phyloP scores from a whole-genome alignment of 2,797 vertebrate genomes.

The Cottoperca gobio region DNA sequence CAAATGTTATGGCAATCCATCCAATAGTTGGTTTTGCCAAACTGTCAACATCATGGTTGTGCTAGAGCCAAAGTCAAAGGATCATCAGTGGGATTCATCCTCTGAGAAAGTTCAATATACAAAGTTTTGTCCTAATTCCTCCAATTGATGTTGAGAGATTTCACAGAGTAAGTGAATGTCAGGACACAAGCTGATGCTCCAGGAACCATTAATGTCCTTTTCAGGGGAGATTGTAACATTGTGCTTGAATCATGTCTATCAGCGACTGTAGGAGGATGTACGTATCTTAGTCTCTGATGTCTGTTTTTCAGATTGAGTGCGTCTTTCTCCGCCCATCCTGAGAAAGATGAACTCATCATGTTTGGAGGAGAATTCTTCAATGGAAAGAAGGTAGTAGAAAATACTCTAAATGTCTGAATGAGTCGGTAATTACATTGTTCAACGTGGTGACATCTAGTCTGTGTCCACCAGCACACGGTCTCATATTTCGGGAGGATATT shows the following conservation, averaged over 20 bases:
- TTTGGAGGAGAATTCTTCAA: constrained; percentile 99
- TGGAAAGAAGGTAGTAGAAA: constrained; percentile 85
- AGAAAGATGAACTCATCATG: constrained; percentile 95
- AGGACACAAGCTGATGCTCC: neutral
- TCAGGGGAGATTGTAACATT: neutral
- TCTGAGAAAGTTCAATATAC: neutral
- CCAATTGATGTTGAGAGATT: too few relatives aligned
- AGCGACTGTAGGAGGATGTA: neutral
- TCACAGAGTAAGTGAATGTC: neutral
- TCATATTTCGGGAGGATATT: too few relatives aligned
- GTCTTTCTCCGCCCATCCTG: constrained; percentile 91
- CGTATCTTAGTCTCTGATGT: neutral
- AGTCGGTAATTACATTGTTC: neutral
- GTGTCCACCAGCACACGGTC: neutral
- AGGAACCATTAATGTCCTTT: neutral
- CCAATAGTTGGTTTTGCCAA: too few relatives aligned
- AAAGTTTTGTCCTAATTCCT: neutral
- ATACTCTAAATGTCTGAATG: neutral
- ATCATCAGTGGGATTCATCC: neutral
- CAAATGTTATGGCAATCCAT: neutral
- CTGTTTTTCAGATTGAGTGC: constrained; percentile 87
- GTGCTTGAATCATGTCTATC: neutral
- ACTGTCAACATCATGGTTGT: too few relatives aligned
- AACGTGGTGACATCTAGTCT: neutral
- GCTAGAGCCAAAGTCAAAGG: too few relatives aligned